A percentile compares a stretch with the other conserved stretches of the same genome.
These are phyloP conservation scores for Glossophaga mutica DNA, from an alignment of 2,797 vertebrate genomes.

Conservation along the genomic window DNA sequence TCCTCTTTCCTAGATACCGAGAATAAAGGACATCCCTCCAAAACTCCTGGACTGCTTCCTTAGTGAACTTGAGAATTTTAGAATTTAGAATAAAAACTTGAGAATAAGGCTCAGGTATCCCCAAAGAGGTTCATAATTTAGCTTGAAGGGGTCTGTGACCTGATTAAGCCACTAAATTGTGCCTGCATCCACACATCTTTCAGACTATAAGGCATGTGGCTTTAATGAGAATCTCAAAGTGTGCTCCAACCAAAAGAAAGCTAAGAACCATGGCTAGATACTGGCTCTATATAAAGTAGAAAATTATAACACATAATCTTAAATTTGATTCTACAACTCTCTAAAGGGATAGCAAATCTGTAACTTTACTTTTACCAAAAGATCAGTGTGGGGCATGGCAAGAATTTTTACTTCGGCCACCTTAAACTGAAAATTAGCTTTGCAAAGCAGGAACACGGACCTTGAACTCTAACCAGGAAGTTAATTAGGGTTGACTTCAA, in stretches of 20 bases:
- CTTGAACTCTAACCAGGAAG: conserved; percentile 30
- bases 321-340: neutral
- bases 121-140: neutral
- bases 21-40: neutral
- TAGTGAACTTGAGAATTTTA: neutral
- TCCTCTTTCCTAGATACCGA: neutral
- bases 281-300: neutral
- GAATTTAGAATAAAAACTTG: neutral
- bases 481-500: conserved; percentile 34
- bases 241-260: neutral
- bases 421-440: conserved; percentile 34
- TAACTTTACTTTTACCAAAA: neutral
- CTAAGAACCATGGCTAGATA: neutral
- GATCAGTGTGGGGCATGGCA: neutral
- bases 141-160: neutral
- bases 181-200: neutral
- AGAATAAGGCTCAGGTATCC: neutral
- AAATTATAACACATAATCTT: neutral
- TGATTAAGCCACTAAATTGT: neutral
- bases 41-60: neutral
- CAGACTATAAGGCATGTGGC: neutral
- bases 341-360: neutral
- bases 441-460: neutral
- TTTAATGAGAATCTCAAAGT: neutral
- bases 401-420: neutral